Evolutionary conservation across 1,140 invertebrate genomes (phyloP).

Genomic region (Battus philenor): DNA sequence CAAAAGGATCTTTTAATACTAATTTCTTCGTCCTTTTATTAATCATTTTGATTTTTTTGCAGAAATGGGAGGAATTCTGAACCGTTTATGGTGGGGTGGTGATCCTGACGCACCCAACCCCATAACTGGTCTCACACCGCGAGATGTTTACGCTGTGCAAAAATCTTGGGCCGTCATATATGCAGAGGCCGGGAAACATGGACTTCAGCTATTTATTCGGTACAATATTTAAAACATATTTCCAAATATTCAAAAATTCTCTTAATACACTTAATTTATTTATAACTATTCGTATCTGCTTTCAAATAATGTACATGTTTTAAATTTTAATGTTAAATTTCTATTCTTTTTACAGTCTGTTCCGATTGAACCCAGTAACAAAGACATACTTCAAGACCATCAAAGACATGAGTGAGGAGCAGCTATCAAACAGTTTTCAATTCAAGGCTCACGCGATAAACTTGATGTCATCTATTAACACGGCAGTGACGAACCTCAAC

Average conservation of each 20-base stretch:
- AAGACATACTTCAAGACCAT: conserved; percentile 78
- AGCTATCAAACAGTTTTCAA: conserved; percentile 75
- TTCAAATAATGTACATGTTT: no score
- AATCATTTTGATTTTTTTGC: not conserved
- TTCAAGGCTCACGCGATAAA: conserved; percentile 81
- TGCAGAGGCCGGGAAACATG: conserved; percentile 38
- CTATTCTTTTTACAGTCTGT: conserved; percentile 72
- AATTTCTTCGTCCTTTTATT: no score
- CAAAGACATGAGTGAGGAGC: conserved; percentile 72
- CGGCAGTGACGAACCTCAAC: conserved; percentile 79
- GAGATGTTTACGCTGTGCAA: conserved; percentile 50
- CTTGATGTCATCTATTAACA: conserved; percentile 79
- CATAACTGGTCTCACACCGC: conserved; percentile 47
- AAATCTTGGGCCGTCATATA: conserved; percentile 48
- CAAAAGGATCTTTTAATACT: no score
- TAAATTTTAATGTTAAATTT: no score
- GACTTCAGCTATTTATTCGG: conserved; percentile 54
- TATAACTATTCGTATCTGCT: no score
- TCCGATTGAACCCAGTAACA: conserved; percentile 78
- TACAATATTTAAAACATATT: conserved; percentile 18
- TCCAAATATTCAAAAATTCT: no score
- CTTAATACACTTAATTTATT: no score
- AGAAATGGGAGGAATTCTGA: conserved; percentile 24
- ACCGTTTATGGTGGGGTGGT: conserved; percentile 53
- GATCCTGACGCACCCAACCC: conserved; percentile 44